Evolutionary conservation across 1,140 invertebrate genomes (phyloP).

Genomic region (Drosophila sturtevanti): DNA sequence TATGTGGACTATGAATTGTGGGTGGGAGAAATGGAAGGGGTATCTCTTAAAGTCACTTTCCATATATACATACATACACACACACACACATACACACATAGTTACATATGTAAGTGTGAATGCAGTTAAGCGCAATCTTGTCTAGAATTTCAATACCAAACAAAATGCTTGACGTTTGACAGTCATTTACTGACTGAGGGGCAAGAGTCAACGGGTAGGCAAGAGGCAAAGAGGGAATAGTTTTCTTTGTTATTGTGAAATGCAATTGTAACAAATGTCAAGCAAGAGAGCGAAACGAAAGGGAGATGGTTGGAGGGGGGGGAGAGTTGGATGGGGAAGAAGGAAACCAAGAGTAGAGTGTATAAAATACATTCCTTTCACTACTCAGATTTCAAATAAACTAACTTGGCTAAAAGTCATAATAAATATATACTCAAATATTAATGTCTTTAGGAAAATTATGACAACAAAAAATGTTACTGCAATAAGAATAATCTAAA

Average conservation of each 20-base stretch:
- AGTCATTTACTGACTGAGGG: conserved; percentile 8
- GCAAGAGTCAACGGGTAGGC: not conserved
- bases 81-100: conserved; percentile 4
- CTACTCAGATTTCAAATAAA: not conserved
- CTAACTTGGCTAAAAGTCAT: conserved; percentile 6
- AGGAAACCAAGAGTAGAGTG: not conserved
- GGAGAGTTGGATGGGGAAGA: not conserved
- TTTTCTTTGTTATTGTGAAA: conserved; percentile 10
- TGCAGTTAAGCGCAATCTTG: conserved; percentile 67
- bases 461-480: too few relatives aligned
- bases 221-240: not conserved
- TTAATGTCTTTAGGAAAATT: too few relatives aligned
- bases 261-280: conserved; percentile 5
- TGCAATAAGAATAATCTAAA: not conserved
- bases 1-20: not conserved
- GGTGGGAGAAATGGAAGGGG: not conserved
- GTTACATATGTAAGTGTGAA: conserved; percentile 20
- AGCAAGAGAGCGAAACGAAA: not conserved
- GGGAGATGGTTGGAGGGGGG: not conserved
- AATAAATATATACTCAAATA: too few relatives aligned
- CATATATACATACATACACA: conserved; percentile 6
- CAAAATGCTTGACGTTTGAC: conserved; percentile 68
- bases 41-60: conserved; percentile 17
- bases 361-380: not conserved
- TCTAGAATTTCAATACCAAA: conserved; percentile 76